Conservation (phyloP, 1,140 invertebrate species). For the Macrostomum lignano region DNA sequence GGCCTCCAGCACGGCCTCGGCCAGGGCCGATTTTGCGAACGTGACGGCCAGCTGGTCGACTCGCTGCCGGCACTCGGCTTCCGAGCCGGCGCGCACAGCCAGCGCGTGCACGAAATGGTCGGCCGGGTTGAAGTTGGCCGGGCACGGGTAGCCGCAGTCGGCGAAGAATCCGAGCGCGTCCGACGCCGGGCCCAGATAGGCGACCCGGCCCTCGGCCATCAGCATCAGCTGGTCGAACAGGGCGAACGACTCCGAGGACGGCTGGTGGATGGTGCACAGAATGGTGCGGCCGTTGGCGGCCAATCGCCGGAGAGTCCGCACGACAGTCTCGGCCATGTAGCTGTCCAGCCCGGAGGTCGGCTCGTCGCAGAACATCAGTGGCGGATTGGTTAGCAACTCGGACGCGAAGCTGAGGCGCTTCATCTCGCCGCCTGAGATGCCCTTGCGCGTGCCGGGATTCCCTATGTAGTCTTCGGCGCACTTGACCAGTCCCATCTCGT, state of each 20-base stretch:
- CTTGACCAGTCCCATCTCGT: constrained; percentile 53
- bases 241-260: constrained; percentile 62
- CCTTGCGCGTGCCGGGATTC: constrained; percentile 15
- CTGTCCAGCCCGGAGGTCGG: constrained; percentile 73
- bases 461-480: constrained; percentile 43
- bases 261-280: constrained; percentile 75
- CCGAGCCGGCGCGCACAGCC: background rate
- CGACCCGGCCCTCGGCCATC: background rate
- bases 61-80: background rate
- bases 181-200: background rate
- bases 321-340: constrained; percentile 61
- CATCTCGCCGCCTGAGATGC: constrained; percentile 75
- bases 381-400: constrained; percentile 71
- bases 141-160: constrained; percentile 39
- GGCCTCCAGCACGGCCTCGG: too few species aligned
- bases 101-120: constrained; percentile 19
- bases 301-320: constrained; percentile 36
- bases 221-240: constrained; percentile 44
- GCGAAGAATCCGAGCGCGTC: constrained; percentile 12
- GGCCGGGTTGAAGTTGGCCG: constrained; percentile 36
- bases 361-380: constrained; percentile 81
- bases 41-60: background rate
- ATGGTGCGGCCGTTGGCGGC: constrained; percentile 61
- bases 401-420: constrained; percentile 78
- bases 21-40: too few species aligned